Base-by-base conservation (phyloP, 92 coral and sea anemone genomes). In the Isaurus tuberculatus region DNA sequence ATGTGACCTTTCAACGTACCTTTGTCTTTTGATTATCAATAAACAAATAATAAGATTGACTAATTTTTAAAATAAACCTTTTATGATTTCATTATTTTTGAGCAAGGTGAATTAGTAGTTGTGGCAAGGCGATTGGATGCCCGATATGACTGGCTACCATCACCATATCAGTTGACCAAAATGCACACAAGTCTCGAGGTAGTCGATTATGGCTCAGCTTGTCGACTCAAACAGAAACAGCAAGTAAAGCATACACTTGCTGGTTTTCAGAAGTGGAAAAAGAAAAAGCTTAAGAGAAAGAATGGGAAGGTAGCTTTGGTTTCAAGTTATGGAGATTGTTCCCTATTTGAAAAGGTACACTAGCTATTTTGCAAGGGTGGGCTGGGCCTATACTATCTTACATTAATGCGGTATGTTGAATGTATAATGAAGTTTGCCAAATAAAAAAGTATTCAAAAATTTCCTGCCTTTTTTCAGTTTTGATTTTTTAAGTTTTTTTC, bases 91-190 rank as follows among this genome's bases (percentile, higher is more conserved):
- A 19, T 49, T 55, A 8, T 55, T 20, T 32, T 79, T 16, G 28
- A 27, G 19, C 78, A 55, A 95, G 98, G 98, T 61, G 98, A 94
- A 48, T 72, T 91, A 16, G 66, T 95, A 17, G 83, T 81, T 22
- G 98, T 95, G 7, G 75, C 86, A 22, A 91, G 86, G 75, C 94
- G 98, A 22, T 80, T 95, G 60, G 98, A 95, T 69, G 98, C 98
- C 0, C 85, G 98, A 67, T 95, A 95, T 48, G 98, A 95, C 88
- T 95, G 98, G 98, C 94, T 94, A 37, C 98, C 98, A 26, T 90
- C 95, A 29, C 98, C 98, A 0, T 94, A 89, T 65, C 80, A 65
- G 29, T 65, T 91, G 51, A 79, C 91, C 31, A 83, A 84, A 55
- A 91, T 86, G 31, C 90, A 80, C 34, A 40, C 87, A 13, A 92